phyloP scores from a whole-genome alignment of 2,888 invertebrate genomes.

The Nemotelus nigrinus region DNA sequence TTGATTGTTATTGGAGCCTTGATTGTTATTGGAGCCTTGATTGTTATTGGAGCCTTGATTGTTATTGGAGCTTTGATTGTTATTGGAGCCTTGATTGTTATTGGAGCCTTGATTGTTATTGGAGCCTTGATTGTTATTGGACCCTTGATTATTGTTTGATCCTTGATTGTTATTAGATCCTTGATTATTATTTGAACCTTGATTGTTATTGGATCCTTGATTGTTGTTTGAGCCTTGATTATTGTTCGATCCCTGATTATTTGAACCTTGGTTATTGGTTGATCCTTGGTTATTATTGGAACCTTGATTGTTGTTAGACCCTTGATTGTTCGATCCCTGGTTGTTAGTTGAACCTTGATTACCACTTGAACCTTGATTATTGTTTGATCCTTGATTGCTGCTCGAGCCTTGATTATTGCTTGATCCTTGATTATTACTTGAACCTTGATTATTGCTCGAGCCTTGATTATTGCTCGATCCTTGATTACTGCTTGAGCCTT shows the following conservation, averaged over 20 bases:
- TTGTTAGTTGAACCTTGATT: conserved; percentile 52
- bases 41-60: conserved; percentile 22
- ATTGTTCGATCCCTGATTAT: conserved; percentile 39
- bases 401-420: conserved; percentile 43
- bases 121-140: conserved; percentile 34
- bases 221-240: conserved; percentile 42
- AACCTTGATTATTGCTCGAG: conserved; percentile 48
- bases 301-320: conserved; percentile 48
- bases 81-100: conserved; percentile 8
- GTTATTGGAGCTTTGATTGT: conserved; percentile 23
- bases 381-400: conserved; percentile 44
- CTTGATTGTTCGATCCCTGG: conserved; percentile 48
- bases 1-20: conserved; percentile 41
- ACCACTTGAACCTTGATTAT: conserved; percentile 51
- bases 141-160: conserved; percentile 32
- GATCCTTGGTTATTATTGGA: conserved; percentile 49
- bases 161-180: conserved; percentile 46
- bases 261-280: conserved; percentile 48
- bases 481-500: conserved; percentile 48
- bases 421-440: conserved; percentile 50
- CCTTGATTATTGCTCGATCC: conserved; percentile 44
- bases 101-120: conserved; percentile 20
- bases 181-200: conserved; percentile 46
- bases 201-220: conserved; percentile 35
- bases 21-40: conserved; percentile 38